Evolutionary conservation across 2,888 invertebrate species (phyloP).

Genomic region (Drosophila kokeensis): DNA sequence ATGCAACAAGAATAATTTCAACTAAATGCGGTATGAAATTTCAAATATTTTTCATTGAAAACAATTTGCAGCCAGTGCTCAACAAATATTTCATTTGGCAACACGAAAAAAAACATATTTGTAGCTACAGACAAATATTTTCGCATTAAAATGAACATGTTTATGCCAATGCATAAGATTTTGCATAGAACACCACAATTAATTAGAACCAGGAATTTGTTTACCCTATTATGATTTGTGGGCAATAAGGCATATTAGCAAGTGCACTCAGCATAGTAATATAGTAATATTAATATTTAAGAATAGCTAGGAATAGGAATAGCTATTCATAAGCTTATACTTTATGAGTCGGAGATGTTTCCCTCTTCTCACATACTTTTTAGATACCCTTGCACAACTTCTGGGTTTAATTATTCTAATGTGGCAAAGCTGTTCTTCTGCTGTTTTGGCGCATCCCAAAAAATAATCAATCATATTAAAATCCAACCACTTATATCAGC

Average conservation of each 20-base stretch:
- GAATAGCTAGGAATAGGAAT: background rate
- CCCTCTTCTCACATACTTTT: too few species aligned
- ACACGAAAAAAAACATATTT: constrained; percentile 2
- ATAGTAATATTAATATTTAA: background rate
- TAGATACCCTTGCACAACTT: background rate
- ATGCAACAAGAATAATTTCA: constrained; percentile 6
- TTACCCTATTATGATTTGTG: background rate
- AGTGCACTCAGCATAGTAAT: background rate
- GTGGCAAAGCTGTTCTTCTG: background rate
- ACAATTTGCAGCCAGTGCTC: constrained; percentile 20
- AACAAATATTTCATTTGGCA: constrained; percentile 27
- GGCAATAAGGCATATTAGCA: background rate
- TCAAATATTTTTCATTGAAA: constrained; percentile 21
- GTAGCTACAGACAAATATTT: constrained; percentile 12
- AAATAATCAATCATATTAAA: background rate
- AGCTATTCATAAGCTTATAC: too few species aligned
- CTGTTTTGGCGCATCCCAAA: background rate
- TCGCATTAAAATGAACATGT: background rate
- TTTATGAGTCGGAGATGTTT: too few species aligned
- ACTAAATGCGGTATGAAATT: constrained; percentile 12
- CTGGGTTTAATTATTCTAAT: background rate
- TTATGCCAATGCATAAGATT: constrained; percentile 2
- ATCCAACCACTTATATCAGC: too few species aligned
- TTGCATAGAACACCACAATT: background rate
- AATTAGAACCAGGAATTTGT: background rate